These are phyloP conservation scores for Malacosoma neustria DNA, from an alignment of 2,888 invertebrate species.

Conservation along the genomic window DNA sequence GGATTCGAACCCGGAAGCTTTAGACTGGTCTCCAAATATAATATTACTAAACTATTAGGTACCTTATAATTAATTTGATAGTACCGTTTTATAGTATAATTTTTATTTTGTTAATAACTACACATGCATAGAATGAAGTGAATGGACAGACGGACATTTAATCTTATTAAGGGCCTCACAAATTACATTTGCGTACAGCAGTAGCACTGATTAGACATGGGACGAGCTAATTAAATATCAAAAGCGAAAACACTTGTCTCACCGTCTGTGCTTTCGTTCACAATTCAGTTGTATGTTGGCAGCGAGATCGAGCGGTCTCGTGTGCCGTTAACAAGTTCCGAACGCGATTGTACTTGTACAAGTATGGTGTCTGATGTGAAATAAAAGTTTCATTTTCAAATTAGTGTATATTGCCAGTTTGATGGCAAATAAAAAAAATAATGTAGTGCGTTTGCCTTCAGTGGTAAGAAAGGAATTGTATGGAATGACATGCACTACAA, in stretches of 20 bases:
- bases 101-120: too few relatives aligned
- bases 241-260: conserved; percentile 23
- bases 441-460: conserved; percentile 66
- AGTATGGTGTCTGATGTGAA: conserved; percentile 1
- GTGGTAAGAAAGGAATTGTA: conserved; percentile 56
- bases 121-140: too few relatives aligned
- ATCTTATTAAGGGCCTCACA: neutral
- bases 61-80: too few relatives aligned
- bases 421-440: conserved; percentile 64
- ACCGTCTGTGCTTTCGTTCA: conserved; percentile 29
- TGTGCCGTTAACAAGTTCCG: conserved; percentile 19
- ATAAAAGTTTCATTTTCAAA: conserved; percentile 16
- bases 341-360: conserved; percentile 15
- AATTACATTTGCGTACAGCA: neutral
- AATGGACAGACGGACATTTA: too few relatives aligned
- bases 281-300: conserved; percentile 49
- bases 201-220: neutral
- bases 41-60: too few relatives aligned
- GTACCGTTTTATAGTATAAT: too few relatives aligned
- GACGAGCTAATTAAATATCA: conserved; percentile 20
- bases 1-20: too few relatives aligned
- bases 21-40: too few relatives aligned
- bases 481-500: conserved; percentile 31
- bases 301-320: conserved; percentile 29
- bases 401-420: conserved; percentile 18